Evolutionary conservation across 2,797 vertebrate species (phyloP), one percentile per base, ranked within the genome.

Genomic region (Echeneis naucrates): DNA sequence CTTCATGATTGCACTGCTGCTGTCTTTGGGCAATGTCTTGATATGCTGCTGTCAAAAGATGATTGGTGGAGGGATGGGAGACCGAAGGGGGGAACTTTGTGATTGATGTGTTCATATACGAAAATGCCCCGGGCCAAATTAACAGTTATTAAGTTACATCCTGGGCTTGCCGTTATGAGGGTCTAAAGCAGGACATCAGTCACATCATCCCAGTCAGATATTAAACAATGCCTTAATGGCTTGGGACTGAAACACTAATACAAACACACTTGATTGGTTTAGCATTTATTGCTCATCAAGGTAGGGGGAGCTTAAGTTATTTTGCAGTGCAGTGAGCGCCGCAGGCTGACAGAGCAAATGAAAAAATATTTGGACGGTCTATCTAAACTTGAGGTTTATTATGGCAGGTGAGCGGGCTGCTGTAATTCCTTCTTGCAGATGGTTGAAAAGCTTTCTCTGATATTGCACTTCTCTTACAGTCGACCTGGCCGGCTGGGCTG

Each of bases 41-140:
- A 69, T 84, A 53, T 44, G 40, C 71, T 55, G 77, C 77, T 68
- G 75, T 81, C 77, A 70, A 33, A 50, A 52, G 69, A 59, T 57
- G 66, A 68, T 24, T 19, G 2, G 26, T 6, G 33, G 2, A 14
- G 19, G 53, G 33, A 8, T 3, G 12, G 5, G 7, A 19, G 48
- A 0, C 4, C 2, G 45, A 12, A 7, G 19, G 38, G 5, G 37
- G n/a, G 17, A 7, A 19, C 21, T 54, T 55, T 21, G 73, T 81
- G 89, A 91, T 87, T 81, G 83, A 93, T 89, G 83, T 86, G 83
- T 90, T 89, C 86, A 88, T 91, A 83, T 90, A 77, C 72, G 8
- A 8, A 72, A 88, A 83, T 61, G 81, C 87, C 83, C 52, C 0
- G 75, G 82, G 90, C 82, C 80, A 87, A 87, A 90, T 91, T 85